Evolutionary conservation across 1,140 invertebrate genomes (phyloP).

Genomic region (Euglossa dilemma): DNA sequence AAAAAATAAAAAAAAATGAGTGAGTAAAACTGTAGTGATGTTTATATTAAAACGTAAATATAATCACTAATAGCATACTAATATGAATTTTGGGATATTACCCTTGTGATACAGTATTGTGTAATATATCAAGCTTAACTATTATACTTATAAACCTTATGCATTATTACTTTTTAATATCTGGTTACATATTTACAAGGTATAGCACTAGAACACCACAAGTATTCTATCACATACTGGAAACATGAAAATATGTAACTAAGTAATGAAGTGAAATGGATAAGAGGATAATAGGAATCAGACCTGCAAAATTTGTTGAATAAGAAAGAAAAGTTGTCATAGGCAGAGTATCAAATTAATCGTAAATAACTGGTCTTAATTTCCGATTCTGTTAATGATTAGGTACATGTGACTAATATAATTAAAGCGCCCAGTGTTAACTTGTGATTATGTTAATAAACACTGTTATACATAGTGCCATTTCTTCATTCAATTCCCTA

Average conservation of each 20-base stretch:
- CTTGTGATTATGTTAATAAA: constrained; percentile 32
- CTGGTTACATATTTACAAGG: constrained; percentile 64
- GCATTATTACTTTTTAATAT: constrained; percentile 59
- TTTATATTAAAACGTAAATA: constrained; percentile 9
- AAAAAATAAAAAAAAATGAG: not conserved
- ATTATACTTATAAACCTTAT: constrained; percentile 60
- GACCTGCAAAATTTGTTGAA: constrained; percentile 38
- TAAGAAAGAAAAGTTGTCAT: constrained; percentile 11
- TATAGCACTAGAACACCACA: constrained; percentile 59
- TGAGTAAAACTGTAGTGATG: not conserved
- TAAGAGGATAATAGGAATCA: constrained; percentile 41
- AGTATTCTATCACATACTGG: constrained; percentile 59
- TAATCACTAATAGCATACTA: constrained; percentile 23
- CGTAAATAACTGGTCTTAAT: constrained; percentile 35
- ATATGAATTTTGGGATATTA: constrained; percentile 20
- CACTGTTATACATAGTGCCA: constrained; percentile 50
- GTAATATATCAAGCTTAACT: constrained; percentile 25
- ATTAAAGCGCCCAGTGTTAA: constrained; percentile 53
- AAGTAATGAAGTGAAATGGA: constrained; percentile 42
- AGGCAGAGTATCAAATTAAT: constrained; percentile 9
- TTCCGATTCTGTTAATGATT: constrained; percentile 35
- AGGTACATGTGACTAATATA: constrained; percentile 46
- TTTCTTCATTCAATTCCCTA: constrained; percentile 67
- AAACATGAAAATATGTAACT: constrained; percentile 53
- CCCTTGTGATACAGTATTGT: not conserved